Evolutionary conservation across 2,888 invertebrate genomes (phyloP).

Genomic region (Euclidia mi): DNA sequence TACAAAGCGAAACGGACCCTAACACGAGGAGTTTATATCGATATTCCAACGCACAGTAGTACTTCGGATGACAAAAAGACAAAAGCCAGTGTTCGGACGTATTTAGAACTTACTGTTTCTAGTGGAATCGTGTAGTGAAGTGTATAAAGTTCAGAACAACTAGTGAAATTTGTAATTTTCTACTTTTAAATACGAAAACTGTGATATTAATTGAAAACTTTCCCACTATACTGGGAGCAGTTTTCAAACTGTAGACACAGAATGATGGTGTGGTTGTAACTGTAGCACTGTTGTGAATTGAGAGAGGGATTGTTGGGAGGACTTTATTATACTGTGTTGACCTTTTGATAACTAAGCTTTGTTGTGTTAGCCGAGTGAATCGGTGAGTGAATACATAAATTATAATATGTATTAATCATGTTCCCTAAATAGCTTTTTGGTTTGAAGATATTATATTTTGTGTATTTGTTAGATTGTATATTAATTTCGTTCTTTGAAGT

Average conservation of each 20-base stretch:
- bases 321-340: constrained; percentile 51
- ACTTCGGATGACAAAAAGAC: constrained; percentile 94
- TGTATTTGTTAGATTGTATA: constrained; percentile 18
- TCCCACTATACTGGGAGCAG: constrained; percentile 76
- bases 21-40: constrained; percentile 91
- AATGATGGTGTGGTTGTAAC: constrained; percentile 55
- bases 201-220: constrained; percentile 89
- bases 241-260: constrained; percentile 75
- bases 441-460: constrained; percentile 24
- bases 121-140: constrained; percentile 82
- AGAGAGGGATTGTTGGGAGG: constrained; percentile 49
- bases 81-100: constrained; percentile 87
- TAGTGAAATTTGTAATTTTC: constrained; percentile 80
- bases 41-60: constrained; percentile 92
- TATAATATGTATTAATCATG: constrained; percentile 36
- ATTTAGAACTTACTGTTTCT: constrained; percentile 91
- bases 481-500: constrained; percentile 32
- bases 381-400: constrained; percentile 31
- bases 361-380: constrained; percentile 46
- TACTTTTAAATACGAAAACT: constrained; percentile 88
- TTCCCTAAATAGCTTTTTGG: constrained; percentile 29
- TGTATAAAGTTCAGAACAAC: constrained; percentile 72
- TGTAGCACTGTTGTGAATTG: constrained; percentile 40
- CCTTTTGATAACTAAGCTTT: constrained; percentile 47
- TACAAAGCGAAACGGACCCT: constrained; percentile 87